Evolutionary conservation across 1,140 invertebrate genomes (phyloP).

Genomic region (Acromyrmex charruanus): DNA sequence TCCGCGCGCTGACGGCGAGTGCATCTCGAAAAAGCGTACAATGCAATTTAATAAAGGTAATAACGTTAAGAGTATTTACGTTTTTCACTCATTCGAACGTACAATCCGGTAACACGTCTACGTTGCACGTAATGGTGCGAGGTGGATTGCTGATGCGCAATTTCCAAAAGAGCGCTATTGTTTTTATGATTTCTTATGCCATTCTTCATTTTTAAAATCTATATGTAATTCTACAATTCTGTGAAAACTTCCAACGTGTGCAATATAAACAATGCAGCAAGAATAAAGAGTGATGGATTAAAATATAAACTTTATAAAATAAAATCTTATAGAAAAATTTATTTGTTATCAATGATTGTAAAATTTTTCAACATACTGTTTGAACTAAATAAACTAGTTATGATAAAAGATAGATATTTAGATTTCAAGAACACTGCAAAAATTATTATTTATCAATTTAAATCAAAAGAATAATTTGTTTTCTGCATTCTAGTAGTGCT

Average conservation of each 20-base stretch:
- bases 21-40: slow-evolving; percentile 34
- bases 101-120: slow-evolving; percentile 72
- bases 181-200: not conserved
- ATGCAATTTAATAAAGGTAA: slow-evolving; percentile 87
- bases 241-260: not conserved
- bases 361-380: not conserved
- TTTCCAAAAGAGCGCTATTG: slow-evolving; percentile 25
- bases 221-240: not conserved
- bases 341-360: not conserved
- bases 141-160: not conserved
- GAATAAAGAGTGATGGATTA: not conserved
- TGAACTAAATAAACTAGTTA: not conserved
- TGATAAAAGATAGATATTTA: not conserved
- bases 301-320: not conserved
- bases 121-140: not conserved
- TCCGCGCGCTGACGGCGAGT: slow-evolving; percentile 54
- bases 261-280: not conserved
- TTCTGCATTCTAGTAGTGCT: not conserved
- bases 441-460: not conserved
- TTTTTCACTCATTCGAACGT: slow-evolving; percentile 73
- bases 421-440: not conserved
- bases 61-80: slow-evolving; percentile 85
- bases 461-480: not conserved
- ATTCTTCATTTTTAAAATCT: not conserved
- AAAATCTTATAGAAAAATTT: not conserved